Conservation (phyloP, 2,888 invertebrate genomes). For the Amblyjoppa fuscipennis region DNA sequence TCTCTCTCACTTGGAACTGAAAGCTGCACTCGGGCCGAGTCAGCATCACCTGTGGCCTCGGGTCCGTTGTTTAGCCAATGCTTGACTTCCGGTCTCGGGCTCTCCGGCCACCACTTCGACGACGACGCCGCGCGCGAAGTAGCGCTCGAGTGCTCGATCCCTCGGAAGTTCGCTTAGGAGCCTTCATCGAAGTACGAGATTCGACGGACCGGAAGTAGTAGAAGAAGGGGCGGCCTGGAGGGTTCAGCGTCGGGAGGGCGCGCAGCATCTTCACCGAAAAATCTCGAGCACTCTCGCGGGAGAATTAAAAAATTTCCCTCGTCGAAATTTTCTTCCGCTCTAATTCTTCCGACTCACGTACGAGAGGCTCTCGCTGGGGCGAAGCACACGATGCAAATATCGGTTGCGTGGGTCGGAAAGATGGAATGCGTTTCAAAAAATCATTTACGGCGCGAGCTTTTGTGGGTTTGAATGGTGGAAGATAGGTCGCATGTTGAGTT, state of each 20-base stretch:
- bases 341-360: conserved; percentile 26
- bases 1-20: conserved; percentile 48
- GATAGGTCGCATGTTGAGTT: no score
- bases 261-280: conserved; percentile 6
- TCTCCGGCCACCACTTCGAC: conserved; percentile 75
- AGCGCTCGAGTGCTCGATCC: conserved; percentile 46
- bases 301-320: conserved; percentile 42
- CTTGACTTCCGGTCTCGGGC: conserved; percentile 77
- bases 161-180: conserved; percentile 52
- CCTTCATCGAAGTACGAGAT: conserved; percentile 43
- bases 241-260: not conserved
- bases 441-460: no score
- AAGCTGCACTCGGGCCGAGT: conserved; percentile 80
- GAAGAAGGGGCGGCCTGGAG: conserved; percentile 21
- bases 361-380: not conserved
- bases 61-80: conserved; percentile 79
- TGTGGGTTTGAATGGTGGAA: no score
- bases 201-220: conserved; percentile 11
- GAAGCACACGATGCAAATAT: no score
- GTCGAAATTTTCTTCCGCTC: conserved; percentile 38
- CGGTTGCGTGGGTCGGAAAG: no score
- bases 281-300: not conserved
- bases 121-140: conserved; percentile 26
- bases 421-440: no score
- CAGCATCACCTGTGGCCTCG: conserved; percentile 82